Base-by-base conservation (phyloP, 1,140 invertebrate species). In the Gryon sp. region DNA sequence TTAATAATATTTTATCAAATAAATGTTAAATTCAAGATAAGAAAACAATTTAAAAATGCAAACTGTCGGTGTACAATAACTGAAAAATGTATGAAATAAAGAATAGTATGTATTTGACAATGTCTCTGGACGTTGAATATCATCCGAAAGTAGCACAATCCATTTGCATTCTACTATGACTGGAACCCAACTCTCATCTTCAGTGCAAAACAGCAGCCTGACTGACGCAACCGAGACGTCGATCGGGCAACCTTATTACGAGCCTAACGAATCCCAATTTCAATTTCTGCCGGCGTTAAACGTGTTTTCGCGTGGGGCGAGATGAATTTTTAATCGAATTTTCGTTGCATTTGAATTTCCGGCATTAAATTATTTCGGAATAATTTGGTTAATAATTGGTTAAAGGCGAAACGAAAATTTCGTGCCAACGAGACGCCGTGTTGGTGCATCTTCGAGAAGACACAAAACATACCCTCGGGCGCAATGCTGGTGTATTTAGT, bases 311-410 rank as follows among this genome's bases (percentile, higher is more conserved):
- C 55, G 20, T 6, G 4, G 38, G 55, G 4, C 63, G 55, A 69
- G 73, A 69, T 76, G 73, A 76, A 76, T 76, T 76, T 76, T 76
- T 76, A 63, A 76, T 76, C 57, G 50, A 76, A 76, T 76, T 76
- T 46, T 69, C 73, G 30, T 48, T 69, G 73, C 73, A 76, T 76
- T 68, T 57, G 57, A 69, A 69, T 69, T 69, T 69, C 57, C 65
- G 48, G 57, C 41, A 69, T 69, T 76, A 57, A 69, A 69, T 76
- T 69, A 69, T 69, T 76, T 40, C 36, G 63, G 57, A 69, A 69
- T 69, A 76, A 63, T 69, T 30, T 36, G 43, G 15, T 72, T 70
- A 66, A 72, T 70, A 48, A 69, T 70, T 59, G 52, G 74, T 76
- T 65, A 50, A 70, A 70, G 53, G 52, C 74, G 38, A 68, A 28